Conservation (phyloP, 2,797 vertebrate genomes). For the Syndactyla subalaris region DNA sequence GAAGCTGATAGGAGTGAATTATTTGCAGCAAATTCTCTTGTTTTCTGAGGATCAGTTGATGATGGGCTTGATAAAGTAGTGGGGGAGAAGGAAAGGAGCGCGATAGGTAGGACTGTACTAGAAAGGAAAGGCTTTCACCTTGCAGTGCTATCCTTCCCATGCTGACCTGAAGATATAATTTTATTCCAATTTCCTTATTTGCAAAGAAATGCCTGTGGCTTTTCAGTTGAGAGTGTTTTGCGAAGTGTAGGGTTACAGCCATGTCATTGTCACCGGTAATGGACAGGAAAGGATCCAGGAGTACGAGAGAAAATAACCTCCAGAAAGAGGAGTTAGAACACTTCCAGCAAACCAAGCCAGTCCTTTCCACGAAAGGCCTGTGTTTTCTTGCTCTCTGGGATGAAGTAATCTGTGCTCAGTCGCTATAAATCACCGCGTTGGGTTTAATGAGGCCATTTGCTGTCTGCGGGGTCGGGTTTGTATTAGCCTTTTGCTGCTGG, state of each 20-base stretch:
- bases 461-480: not conserved
- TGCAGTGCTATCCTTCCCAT: not conserved
- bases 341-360: not conserved
- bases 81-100: not conserved
- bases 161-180: not conserved
- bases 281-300: not conserved
- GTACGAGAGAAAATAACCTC: not conserved
- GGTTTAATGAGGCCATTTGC: slow-evolving; percentile 14
- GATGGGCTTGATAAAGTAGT: not conserved
- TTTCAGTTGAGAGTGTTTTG: not conserved
- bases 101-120: accelerated
- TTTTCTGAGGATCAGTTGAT: not conserved
- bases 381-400: not conserved
- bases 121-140: not conserved
- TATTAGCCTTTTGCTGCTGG: not conserved
- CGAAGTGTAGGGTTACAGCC: not conserved
- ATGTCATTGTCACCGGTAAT: not conserved
- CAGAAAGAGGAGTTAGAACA: not conserved
- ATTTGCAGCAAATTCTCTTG: not conserved
- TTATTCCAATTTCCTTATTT: not conserved
- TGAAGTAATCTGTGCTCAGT: not conserved
- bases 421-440: not conserved
- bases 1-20: not conserved
- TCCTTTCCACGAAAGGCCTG: not conserved
- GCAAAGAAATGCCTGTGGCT: not conserved